These are phyloP conservation scores for Therioaphis trifolii DNA, from an alignment of 2,888 invertebrate genomes.

Conservation along the genomic window DNA sequence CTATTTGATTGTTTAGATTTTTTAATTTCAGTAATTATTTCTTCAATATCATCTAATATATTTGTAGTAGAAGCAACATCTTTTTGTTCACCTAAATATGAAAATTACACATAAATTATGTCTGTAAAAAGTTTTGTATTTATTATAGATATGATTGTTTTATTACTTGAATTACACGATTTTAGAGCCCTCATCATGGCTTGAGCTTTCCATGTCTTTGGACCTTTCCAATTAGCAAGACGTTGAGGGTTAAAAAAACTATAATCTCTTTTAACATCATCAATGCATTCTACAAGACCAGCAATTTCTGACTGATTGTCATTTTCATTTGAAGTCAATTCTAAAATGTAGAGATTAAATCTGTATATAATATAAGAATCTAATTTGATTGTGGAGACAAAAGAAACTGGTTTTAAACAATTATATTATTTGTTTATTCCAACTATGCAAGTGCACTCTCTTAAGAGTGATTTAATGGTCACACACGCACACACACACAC, in stretches of 20 bases:
- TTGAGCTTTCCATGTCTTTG: conserved; percentile 44
- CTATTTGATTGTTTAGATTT: background rate
- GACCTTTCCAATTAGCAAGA: conserved; percentile 47
- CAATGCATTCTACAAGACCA: conserved; percentile 31
- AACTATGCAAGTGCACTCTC: too few relatives aligned
- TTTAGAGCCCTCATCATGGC: conserved; percentile 25
- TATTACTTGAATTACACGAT: conserved; percentile 10
- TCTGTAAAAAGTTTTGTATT: too few relatives aligned
- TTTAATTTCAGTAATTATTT: background rate
- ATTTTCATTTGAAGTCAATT: background rate
- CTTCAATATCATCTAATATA: background rate
- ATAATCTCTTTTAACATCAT: conserved; percentile 12
- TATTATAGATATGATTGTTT: background rate
- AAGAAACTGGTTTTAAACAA: too few relatives aligned
- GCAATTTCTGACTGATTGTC: background rate
- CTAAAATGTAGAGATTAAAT: background rate
- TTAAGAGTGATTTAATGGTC: too few relatives aligned
- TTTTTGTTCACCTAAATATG: conserved; percentile 6
- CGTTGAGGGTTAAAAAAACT: conserved; percentile 41
- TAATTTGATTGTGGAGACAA: too few relatives aligned
- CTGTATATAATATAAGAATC: too few relatives aligned
- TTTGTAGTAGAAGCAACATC: background rate
- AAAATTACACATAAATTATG: background rate
- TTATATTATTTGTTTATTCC: too few relatives aligned
- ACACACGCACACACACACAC: too few relatives aligned